phyloP scores from a whole-genome alignment of 2,888 invertebrate genomes.

The Nymphalis c-album region DNA sequence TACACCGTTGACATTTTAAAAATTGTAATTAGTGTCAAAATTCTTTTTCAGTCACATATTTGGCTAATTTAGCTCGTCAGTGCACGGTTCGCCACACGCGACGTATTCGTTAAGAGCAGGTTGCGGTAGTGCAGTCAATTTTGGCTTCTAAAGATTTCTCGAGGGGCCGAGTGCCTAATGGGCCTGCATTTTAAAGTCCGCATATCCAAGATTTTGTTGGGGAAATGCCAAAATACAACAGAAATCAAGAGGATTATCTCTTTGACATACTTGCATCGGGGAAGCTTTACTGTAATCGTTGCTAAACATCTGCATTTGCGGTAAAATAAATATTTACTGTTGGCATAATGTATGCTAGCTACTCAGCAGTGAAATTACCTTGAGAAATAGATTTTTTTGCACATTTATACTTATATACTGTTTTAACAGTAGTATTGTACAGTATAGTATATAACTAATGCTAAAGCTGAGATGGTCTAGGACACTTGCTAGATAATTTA shows the following conservation, averaged over 20 bases:
- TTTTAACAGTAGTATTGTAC: too few species aligned
- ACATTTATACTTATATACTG: too few species aligned
- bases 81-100: constrained; percentile 20
- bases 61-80: constrained; percentile 23
- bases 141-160: constrained; percentile 50
- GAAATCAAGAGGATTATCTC: constrained; percentile 49
- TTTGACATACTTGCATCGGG: constrained; percentile 28
- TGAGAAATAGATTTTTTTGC: not conserved
- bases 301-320: constrained; percentile 17
- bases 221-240: constrained; percentile 53
- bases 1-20: not conserved
- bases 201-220: constrained; percentile 45
- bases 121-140: constrained; percentile 49
- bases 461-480: too few species aligned
- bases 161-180: constrained; percentile 60
- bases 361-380: not conserved
- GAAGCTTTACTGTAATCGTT: constrained; percentile 16
- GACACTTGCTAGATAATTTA: too few species aligned
- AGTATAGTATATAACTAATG: too few species aligned
- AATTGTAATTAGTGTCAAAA: constrained; percentile 16
- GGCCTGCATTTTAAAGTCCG: constrained; percentile 58
- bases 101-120: constrained; percentile 24
- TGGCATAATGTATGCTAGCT: not conserved
- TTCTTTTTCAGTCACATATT: constrained; percentile 8
- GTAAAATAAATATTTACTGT: constrained; percentile 15